A percentile compares a stretch with the other conserved stretches of the same genome.
phyloP scores from a whole-genome alignment of 2,888 invertebrate genomes.

The Metalampra italica region DNA sequence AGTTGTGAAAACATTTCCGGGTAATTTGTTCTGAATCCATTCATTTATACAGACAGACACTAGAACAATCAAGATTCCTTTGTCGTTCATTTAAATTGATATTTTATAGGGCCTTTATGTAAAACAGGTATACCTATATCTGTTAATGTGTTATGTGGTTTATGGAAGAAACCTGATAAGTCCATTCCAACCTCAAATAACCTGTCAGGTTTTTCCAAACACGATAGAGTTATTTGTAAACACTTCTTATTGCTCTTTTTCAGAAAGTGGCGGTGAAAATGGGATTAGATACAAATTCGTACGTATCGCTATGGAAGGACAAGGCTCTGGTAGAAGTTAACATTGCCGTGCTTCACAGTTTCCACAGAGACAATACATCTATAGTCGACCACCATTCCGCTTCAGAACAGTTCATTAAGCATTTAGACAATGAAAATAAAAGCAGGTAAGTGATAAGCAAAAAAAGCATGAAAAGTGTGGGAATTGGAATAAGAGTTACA shows the following conservation, averaged over 20 bases:
- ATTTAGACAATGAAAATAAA: constrained; percentile 92
- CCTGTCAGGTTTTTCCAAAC: too few species aligned
- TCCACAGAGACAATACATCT: constrained; percentile 89
- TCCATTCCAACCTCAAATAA: too few species aligned
- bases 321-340: constrained; percentile 94
- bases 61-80: too few species aligned
- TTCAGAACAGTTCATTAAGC: constrained; percentile 96
- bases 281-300: constrained; percentile 91
- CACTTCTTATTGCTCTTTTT: constrained; percentile 7
- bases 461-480: too few species aligned
- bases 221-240: too few species aligned
- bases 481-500: too few species aligned
- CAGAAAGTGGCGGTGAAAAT: constrained; percentile 85
- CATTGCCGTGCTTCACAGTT: constrained; percentile 93
- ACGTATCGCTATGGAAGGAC: constrained; percentile 94
- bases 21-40: not conserved
- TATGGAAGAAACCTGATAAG: too few species aligned
- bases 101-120: too few species aligned
- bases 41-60: too few species aligned
- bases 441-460: constrained; percentile 71
- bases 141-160: too few species aligned
- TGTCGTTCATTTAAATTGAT: too few species aligned
- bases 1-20: constrained; percentile 7
- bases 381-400: constrained; percentile 98
- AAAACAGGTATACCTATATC: too few species aligned